Percentiles rank a stretch among this genome's conserved stretches.
phyloP scores from a whole-genome alignment of 2,888 invertebrate species.

The Reticulitermes lucifugus region DNA sequence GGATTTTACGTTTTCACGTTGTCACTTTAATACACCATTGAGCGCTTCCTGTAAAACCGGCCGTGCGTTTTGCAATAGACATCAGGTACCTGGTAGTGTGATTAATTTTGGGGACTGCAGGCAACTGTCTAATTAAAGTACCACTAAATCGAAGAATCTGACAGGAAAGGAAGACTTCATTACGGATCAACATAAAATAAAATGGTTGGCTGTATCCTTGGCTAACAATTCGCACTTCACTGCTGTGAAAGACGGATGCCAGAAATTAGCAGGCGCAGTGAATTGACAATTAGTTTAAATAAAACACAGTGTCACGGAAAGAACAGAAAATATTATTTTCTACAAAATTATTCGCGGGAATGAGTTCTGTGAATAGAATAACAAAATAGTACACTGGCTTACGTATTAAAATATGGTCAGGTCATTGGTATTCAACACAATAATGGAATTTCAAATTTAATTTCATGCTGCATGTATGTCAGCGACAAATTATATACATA shows the following conservation, averaged over 20 bases:
- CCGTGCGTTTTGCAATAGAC: no score
- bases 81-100: no score
- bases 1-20: no score
- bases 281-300: constrained; percentile 32
- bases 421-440: constrained; percentile 36
- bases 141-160: not conserved
- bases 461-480: not conserved
- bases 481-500: not conserved
- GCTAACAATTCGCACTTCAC: constrained; percentile 12
- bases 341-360: constrained; percentile 42
- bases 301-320: not conserved
- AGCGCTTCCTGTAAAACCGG: no score
- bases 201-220: not conserved
- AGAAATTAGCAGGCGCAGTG: constrained; percentile 19
- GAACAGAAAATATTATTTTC: constrained; percentile 27
- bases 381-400: constrained; percentile 34
- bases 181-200: not conserved
- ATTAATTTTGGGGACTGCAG: no score
- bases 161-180: not conserved
- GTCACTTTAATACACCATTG: no score
- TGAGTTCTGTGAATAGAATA: constrained; percentile 46
- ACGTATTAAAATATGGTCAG: constrained; percentile 38
- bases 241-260: not conserved
- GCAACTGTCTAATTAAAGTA: no score
- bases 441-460: constrained; percentile 5